phyloP scores from a whole-genome alignment of 2,113 vertebrate genomes.

The Leucoraja erinaceus region DNA sequence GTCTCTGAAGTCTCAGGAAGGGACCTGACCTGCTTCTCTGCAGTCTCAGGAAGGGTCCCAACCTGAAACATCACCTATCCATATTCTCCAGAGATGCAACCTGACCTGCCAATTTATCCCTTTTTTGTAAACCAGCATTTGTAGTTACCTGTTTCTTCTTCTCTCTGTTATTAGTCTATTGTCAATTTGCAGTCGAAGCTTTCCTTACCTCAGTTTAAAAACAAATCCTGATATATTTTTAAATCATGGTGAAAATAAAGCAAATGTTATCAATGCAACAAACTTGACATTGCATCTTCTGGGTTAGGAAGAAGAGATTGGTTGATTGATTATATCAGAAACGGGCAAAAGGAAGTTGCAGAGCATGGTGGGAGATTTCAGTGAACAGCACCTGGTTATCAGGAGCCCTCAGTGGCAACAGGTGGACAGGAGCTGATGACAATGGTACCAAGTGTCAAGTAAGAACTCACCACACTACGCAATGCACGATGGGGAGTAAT shows the following conservation, averaged over 20 bases:
- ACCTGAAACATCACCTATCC: too few relatives aligned
- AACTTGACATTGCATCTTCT: too few relatives aligned
- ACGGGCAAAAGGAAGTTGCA: neutral
- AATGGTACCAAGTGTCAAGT: neutral
- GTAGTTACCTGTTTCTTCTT: too few relatives aligned
- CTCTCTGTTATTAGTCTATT: neutral
- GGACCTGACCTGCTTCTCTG: too few relatives aligned
- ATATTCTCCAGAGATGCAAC: too few relatives aligned
- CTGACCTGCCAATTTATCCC: too few relatives aligned
- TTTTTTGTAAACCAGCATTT: too few relatives aligned
- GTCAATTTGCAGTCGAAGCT: neutral
- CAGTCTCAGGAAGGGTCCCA: too few relatives aligned
- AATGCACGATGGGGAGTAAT: neutral
- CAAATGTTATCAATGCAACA: neutral
- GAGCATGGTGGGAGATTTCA: neutral
- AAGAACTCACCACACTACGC: neutral
- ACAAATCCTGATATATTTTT: neutral
- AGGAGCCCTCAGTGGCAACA: neutral
- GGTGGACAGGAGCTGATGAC: neutral
- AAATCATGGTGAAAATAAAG: neutral
- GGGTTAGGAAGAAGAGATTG: neutral
- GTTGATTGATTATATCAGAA: neutral
- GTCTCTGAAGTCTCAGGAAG: too few relatives aligned
- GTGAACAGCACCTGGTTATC: neutral
- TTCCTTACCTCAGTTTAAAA: neutral